phyloP scores from a whole-genome alignment of 2,113 vertebrate species.

The Glaucomys volans region DNA sequence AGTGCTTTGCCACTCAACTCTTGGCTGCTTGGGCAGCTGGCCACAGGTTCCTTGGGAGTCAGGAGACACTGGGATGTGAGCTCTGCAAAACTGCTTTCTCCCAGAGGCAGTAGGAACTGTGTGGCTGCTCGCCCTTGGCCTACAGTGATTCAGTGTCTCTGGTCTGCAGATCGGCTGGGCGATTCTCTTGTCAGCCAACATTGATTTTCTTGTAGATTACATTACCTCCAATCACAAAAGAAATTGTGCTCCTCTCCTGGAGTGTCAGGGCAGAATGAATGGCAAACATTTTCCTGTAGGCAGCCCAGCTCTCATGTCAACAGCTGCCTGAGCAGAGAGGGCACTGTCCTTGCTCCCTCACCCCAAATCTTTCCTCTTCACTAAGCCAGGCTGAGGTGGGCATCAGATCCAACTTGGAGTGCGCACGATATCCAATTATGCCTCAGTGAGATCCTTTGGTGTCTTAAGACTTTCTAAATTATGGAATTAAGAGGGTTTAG shows the following conservation, averaged over 20 bases:
- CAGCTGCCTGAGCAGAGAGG: conserved; percentile 25
- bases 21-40: background rate
- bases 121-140: background rate
- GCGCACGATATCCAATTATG: conserved; percentile 75
- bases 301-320: conserved; percentile 71
- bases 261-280: conserved; percentile 78
- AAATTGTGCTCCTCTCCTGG: conserved; percentile 74
- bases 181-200: conserved; percentile 80
- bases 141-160: conserved; percentile 71
- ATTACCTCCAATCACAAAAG: conserved; percentile 85
- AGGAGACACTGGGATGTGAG: background rate
- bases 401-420: conserved; percentile 74
- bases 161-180: conserved; percentile 72
- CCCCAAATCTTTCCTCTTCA: background rate
- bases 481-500: conserved; percentile 87
- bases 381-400: conserved; percentile 50
- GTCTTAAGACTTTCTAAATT: conserved; percentile 86
- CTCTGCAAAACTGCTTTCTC: conserved; percentile 35
- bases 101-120: background rate
- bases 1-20: background rate
- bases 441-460: conserved; percentile 76
- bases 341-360: background rate
- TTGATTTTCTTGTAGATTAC: conserved; percentile 85
- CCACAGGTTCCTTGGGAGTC: background rate
- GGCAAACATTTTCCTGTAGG: conserved; percentile 80